A percentile compares a stretch with the other conserved stretches of the same genome.
These are phyloP conservation scores for Anticlea derivata DNA, from an alignment of 2,888 invertebrate genomes.

Conservation along the genomic window DNA sequence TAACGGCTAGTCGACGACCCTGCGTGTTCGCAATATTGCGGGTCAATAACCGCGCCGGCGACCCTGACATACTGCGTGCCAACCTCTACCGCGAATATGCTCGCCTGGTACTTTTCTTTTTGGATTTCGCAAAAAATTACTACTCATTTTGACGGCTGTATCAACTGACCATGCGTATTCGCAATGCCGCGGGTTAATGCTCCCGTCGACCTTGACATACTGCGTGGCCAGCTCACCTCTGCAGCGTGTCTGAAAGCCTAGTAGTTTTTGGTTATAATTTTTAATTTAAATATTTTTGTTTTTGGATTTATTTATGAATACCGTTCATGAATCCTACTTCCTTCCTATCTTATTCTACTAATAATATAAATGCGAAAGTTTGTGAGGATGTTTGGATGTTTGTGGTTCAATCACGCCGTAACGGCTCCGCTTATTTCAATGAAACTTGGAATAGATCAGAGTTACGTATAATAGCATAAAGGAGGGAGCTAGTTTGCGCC, in stretches of 20 bases:
- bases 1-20: constrained; percentile 10
- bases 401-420: too few relatives aligned
- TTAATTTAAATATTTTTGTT: constrained; percentile 10
- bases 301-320: not conserved
- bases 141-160: not conserved
- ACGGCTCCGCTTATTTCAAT: too few relatives aligned
- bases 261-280: constrained; percentile 18
- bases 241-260: constrained; percentile 9
- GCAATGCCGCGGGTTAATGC: constrained; percentile 24
- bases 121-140: constrained; percentile 9
- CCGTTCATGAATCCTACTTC: too few relatives aligned
- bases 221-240: constrained; percentile 13
- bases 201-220: constrained; percentile 33
- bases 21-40: constrained; percentile 22
- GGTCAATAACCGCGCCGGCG: constrained; percentile 34
- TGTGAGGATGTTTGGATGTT: too few relatives aligned
- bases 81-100: constrained; percentile 9
- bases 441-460: too few relatives aligned
- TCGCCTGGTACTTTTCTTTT: constrained; percentile 18
- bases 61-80: constrained; percentile 32
- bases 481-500: too few relatives aligned
- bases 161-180: constrained; percentile 16
- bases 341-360: too few relatives aligned
- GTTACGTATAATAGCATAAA: too few relatives aligned
- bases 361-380: not conserved